Evolutionary conservation across 2,888 invertebrate species (phyloP), one percentile per base, ranked within the genome.

Genomic region (Spicauda simplicius): DNA sequence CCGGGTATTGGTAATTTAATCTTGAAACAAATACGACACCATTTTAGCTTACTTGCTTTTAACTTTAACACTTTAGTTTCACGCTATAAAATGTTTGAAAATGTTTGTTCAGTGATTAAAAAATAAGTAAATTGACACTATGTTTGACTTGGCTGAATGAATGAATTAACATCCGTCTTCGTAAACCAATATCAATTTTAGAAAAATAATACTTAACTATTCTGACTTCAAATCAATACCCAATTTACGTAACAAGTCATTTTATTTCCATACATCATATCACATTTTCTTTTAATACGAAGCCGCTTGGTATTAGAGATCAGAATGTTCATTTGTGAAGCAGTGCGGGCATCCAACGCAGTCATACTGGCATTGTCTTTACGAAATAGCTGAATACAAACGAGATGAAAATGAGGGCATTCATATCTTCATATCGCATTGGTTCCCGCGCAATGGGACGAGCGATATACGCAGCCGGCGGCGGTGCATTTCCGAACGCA

Each of bases 401-500:
- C 76, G 79, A 81, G 77, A 83, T 82, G 83, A 83, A 84, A 88
- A 86, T 82, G 84, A 82, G 86, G 79, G 73, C 66, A 60, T 60
- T 59, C 82, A 82, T 84, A 83, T 88, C 86, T 64, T 65, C 82
- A 82, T 84, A 83, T 88, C 86, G 85, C 86, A 82, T 84, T 82
- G 82, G 81, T 83, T 79, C 77, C 74, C 79, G 80, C 75, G 85
- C 87, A 83, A 84, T 85, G 87, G 84, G 84, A 85, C 83, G 84
- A 81, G 82, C 37, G 78, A 76, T 80, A 82, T 85, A 88, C 86
- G 86, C 89, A 88, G 84, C 81, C 85, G 83, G 79, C 76, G 76
- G 73, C 82, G 79, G 80, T 76, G 76, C 80, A 90, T 91, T 91
- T 91, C 91, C 91, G 82, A 90, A 92, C 90, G 90, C 91, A 91